Conservation (phyloP, 2,888 invertebrate species). For the Amaurobius ferox region DNA sequence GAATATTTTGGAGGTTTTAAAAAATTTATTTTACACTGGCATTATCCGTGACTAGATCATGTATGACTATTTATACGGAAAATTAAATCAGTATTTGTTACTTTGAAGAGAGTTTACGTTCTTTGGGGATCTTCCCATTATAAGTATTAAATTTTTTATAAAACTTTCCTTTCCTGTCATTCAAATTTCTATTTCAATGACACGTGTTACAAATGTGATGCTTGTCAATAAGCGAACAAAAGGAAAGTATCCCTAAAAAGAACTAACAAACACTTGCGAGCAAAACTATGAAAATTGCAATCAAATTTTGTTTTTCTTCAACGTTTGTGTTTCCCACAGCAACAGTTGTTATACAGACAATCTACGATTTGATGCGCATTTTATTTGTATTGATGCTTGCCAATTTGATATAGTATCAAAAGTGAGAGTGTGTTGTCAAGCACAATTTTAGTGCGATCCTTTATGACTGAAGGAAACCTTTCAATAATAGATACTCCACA, state of each 20-base stretch:
- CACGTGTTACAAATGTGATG: neutral
- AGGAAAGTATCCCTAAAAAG: neutral
- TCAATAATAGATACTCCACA: slow-evolving; percentile 9
- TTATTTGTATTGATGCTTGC: slow-evolving; percentile 22
- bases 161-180: neutral
- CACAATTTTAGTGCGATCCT: slow-evolving; percentile 3
- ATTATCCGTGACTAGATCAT: neutral
- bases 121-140: neutral
- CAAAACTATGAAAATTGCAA: neutral
- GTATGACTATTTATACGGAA: neutral
- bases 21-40: neutral
- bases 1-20: neutral
- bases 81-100: neutral
- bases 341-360: slow-evolving; percentile 21
- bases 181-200: neutral
- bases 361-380: slow-evolving; percentile 8
- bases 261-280: neutral
- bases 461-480: slow-evolving; percentile 14
- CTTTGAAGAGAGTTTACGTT: neutral
- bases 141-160: neutral
- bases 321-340: neutral
- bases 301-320: slow-evolving; percentile 13
- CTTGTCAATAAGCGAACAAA: slow-evolving; percentile 2
- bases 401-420: slow-evolving; percentile 4
- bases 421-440: neutral